phyloP scores from a whole-genome alignment of 2,113 vertebrate genomes.

The Isurus oxyrinchus region DNA sequence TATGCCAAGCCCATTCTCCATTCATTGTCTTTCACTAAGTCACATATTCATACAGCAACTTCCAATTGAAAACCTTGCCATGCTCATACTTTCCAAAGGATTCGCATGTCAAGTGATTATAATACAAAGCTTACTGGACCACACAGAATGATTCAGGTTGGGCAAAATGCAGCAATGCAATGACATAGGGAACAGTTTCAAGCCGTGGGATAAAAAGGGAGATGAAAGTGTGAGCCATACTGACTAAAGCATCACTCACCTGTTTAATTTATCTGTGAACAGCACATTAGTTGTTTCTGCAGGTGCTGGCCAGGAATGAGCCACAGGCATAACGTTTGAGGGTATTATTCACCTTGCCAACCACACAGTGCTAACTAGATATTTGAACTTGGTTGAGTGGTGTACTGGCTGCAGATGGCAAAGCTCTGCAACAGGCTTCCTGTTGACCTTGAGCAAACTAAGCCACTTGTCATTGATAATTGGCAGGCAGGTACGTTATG shows the following conservation, averaged over 20 bases:
- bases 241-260: neutral
- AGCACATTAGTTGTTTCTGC: neutral
- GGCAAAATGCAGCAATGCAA: neutral
- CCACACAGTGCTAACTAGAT: neutral
- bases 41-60: neutral
- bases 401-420: neutral
- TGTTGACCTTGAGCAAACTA: neutral
- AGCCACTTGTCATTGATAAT: neutral
- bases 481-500: neutral
- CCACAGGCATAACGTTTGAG: neutral
- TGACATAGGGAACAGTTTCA: neutral
- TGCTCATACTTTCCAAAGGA: neutral
- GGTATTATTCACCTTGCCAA: neutral
- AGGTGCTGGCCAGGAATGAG: constrained; percentile 13
- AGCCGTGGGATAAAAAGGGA: neutral
- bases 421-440: neutral
- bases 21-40: neutral
- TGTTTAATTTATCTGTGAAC: neutral
- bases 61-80: neutral
- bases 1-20: neutral
- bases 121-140: neutral
- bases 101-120: neutral
- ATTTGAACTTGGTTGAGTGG: neutral
- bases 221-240: neutral
- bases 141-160: neutral